Evolutionary conservation across 1,140 invertebrate genomes (phyloP), one percentile per base, ranked within the genome.

Genomic region (Drosophila arizonae): DNA sequence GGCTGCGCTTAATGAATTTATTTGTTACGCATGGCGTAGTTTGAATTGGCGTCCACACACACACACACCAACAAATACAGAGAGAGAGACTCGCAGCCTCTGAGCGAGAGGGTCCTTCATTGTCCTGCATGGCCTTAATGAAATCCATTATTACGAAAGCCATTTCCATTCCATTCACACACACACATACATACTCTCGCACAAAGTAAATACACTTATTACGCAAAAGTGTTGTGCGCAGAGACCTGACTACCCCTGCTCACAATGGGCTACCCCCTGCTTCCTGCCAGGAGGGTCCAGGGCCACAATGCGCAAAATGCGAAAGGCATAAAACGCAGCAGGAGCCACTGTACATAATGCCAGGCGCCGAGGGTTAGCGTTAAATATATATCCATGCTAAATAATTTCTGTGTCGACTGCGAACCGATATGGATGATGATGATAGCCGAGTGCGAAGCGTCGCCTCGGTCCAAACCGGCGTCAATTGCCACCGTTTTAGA

Each of bases 1-100:
- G 79, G 85, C 80, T 89, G 85, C 84, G 97, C 96, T 93, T 93
- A 96, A 90, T 95, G 94, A 71, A 95, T 90, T 90, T 90, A 90
- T 90, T 90, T 90, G 86, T 80, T 90, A 86, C 86, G 86, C 86
- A 90, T 90, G 86, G 86, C 81, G 74, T 90, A 90, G 39, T 89
- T 82, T 90, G 86, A 90, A 90, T 90, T 90, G 81, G 76, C 79
- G 70, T 79, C 68, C 70, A 73, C 65, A 77, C 72, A 56, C 70
- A 78, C 43, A 68, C 39, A 68, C 45, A 63, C 60, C 64, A 36
- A 60, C 33, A 41, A 41, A 45, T 3, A 67, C 43, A 63, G 21
- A 43, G 21, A 36, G 43, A 17, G n/a, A 45, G 21, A 58, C 21
- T 54, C 30, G 46, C 30, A 50, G 28, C 28, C 15, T n/a, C 28